Base-by-base conservation (phyloP, 1,140 invertebrate genomes). In the Zaprionus ornatus region DNA sequence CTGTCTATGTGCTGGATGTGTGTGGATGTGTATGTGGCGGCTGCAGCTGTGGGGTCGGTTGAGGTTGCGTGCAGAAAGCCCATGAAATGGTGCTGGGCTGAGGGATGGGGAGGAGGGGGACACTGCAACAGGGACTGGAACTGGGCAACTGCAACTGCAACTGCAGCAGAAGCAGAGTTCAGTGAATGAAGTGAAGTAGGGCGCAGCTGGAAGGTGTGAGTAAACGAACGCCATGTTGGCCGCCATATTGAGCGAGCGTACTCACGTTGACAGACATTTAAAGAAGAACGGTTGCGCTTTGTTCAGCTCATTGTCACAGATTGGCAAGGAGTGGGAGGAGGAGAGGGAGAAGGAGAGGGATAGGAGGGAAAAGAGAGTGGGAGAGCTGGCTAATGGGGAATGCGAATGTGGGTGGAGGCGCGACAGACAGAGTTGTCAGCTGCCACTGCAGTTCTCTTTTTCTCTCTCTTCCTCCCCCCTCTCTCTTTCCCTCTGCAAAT, bases 181-280 rank as follows among this genome's bases (percentile, higher is more conserved):
- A 79, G 71, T 59, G 74, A 81, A 67, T 74, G 74, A n/a, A 25
- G 54, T 32, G 45, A 12, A 23, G 52, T 29, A 35, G 29, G 54
- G 45, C 21, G 61, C 21, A 40, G 54, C 13, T 45, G 40, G 40
- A 63, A 88, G 80, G 83, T 82, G 80, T 83, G 84, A 85, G 85
- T 73, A 84, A 90, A 90, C 85, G 76, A 90, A 86, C 86, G 86
- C 86, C 86, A 90, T 90, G 79, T 90, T 90, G 86, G 87, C 79
- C 82, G 86, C 86, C 86, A 90, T 90, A 86, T 91, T 90, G 86
- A 82, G 81, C 68, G 82, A 59, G 74, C 65, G 80, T 78, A 77
- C 74, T 79, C 70, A 82, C 73, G 67, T 77, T 82, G 86, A 90
- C 86, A 90, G 90, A 77, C 69, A 90, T 85, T 90, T 82, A 85